A percentile compares a stretch with the other conserved stretches of the same genome.
Evolutionary conservation across 1,140 invertebrate species (phyloP).

Genomic region (Ostrea denselamellosa): DNA sequence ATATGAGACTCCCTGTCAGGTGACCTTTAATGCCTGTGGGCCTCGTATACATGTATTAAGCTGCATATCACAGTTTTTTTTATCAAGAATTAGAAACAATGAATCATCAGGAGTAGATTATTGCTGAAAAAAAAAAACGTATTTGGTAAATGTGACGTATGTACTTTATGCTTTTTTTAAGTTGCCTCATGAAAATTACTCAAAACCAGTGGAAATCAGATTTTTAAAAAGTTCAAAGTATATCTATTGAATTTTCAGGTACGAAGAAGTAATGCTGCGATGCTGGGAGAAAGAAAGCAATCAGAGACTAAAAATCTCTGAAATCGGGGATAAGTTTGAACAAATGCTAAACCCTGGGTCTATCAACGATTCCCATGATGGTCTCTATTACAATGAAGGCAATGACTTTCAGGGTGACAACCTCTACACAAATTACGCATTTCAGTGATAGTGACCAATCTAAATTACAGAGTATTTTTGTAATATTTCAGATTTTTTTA

Average conservation of each 20-base stretch:
- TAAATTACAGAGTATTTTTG: background rate
- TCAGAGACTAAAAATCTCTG: background rate
- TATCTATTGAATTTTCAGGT: background rate
- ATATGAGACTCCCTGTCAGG: no score
- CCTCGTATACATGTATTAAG: no score
- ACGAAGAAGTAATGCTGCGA: background rate
- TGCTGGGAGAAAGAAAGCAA: background rate
- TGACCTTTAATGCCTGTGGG: no score
- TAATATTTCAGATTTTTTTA: no score
- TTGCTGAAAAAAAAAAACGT: no score
- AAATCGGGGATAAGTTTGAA: constrained; percentile 1
- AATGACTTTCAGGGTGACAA: background rate
- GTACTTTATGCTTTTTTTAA: background rate
- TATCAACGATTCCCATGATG: background rate
- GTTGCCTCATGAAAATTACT: background rate
- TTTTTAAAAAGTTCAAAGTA: no score
- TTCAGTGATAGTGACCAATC: background rate
- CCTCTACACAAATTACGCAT: background rate
- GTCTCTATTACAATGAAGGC: background rate
- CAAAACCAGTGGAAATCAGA: background rate
- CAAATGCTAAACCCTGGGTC: background rate
- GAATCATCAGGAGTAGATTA: no score
- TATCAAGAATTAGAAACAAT: no score
- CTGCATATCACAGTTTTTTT: no score
- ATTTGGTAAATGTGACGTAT: no score